phyloP scores from a whole-genome alignment of 2,888 invertebrate genomes.

The Cenopis cana region DNA sequence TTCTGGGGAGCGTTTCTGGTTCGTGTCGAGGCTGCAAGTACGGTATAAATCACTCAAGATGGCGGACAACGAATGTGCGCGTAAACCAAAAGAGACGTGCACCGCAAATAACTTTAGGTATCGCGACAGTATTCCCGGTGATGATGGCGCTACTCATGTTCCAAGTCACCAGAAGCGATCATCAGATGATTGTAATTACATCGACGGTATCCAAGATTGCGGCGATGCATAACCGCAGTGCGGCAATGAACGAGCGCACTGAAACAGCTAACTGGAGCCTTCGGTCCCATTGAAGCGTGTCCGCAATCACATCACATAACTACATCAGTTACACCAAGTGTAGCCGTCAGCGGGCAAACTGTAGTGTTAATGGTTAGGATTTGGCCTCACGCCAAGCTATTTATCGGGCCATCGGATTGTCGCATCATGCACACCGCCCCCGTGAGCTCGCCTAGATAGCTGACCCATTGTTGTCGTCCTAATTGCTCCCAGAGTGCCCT shows the following conservation, averaged over 20 bases:
- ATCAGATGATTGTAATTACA: constrained; percentile 7
- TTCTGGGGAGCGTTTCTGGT: constrained; percentile 39
- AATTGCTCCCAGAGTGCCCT: constrained; percentile 62
- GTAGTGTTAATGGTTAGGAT: constrained; percentile 48
- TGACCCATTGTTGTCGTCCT: constrained; percentile 66
- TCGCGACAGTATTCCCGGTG: constrained; percentile 6
- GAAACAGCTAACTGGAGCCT: constrained; percentile 14
- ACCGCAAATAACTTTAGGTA: constrained; percentile 32
- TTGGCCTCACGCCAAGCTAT: constrained; percentile 61
- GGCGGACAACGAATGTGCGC: constrained; percentile 45
- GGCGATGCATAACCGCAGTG: constrained; percentile 25
- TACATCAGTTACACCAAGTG: constrained; percentile 42
- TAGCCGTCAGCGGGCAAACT: constrained; percentile 34
- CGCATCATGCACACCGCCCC: constrained; percentile 47
- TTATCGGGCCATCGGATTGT: constrained; percentile 47
- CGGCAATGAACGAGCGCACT: constrained; percentile 7
- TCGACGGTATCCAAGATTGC: constrained; percentile 15
- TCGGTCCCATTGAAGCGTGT: constrained; percentile 25
- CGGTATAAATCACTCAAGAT: constrained; percentile 55
- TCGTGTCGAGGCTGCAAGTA: constrained; percentile 53
- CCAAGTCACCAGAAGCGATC: constrained; percentile 6
- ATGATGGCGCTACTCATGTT: not conserved
- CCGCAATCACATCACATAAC: constrained; percentile 44
- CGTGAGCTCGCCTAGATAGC: constrained; percentile 57
- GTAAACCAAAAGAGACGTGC: constrained; percentile 25